Evolutionary conservation across 30 jellyfish, hydroid and myxozoan species (phyloP).

Genomic region (Pseudorhiza aurosa): DNA sequence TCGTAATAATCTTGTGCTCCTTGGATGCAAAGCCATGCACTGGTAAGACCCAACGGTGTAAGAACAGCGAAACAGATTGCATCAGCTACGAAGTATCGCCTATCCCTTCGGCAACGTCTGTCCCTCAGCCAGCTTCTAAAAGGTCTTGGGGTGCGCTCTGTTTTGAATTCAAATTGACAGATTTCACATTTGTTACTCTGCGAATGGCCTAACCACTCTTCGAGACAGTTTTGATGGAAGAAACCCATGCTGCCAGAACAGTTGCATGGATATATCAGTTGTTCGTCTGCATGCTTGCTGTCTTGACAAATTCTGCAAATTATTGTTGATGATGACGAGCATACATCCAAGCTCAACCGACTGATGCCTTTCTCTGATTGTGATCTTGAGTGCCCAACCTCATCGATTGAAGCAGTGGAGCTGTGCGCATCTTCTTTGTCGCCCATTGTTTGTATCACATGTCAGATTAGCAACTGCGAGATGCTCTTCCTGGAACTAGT

Average conservation of each 20-base stretch:
- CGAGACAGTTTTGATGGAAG: conserved; percentile 79
- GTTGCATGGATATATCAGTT: conserved; percentile 75
- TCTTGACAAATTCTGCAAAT: conserved; percentile 91
- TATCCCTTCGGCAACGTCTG: conserved; percentile 35
- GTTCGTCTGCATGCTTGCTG: conserved; percentile 40
- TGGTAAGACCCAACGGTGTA: conserved; percentile 83
- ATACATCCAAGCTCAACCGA: conserved; percentile 38
- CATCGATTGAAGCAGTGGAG: too few species aligned
- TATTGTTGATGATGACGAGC: conserved; percentile 41
- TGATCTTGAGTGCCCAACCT: neutral
- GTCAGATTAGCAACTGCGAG: too few species aligned
- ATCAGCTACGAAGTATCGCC: conserved; percentile 77
- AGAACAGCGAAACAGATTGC: conserved; percentile 68
- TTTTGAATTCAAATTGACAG: conserved; percentile 76
- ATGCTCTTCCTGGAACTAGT: neutral
- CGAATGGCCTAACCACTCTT: conserved; percentile 84
- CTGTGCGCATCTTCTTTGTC: too few species aligned
- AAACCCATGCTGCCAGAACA: conserved; percentile 91
- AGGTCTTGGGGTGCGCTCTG: conserved; percentile 55
- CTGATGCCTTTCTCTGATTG: conserved; percentile 21
- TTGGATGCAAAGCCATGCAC: conserved; percentile 87
- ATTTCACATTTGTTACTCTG: conserved; percentile 84
- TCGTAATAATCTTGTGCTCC: conserved; percentile 82
- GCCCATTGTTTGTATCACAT: too few species aligned
- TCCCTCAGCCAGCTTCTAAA: conserved; percentile 46